Conservation (phyloP, 2,113 vertebrate genomes). For the Myotis brandtii region DNA sequence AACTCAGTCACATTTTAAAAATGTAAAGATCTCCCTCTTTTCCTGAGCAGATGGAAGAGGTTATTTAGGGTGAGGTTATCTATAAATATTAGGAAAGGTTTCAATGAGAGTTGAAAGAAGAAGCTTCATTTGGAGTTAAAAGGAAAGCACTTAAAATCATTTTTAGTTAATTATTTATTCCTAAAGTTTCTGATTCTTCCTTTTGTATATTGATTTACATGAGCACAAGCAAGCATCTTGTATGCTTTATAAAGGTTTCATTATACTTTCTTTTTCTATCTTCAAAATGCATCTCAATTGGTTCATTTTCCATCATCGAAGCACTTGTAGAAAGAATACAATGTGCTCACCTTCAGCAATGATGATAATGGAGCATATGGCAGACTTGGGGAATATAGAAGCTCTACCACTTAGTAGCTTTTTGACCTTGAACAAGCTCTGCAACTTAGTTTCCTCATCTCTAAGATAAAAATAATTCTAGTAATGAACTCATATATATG, state of each 20-base stretch:
- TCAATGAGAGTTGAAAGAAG: conserved; percentile 55
- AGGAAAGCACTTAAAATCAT: conserved; percentile 67
- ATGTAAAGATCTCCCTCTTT: neutral
- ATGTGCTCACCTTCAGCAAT: neutral
- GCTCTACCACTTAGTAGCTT: neutral
- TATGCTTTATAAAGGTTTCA: conserved; percentile 61
- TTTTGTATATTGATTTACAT: conserved; percentile 65
- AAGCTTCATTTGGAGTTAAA: conserved; percentile 41
- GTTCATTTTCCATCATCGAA: conserved; percentile 59
- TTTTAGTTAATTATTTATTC: conserved; percentile 80
- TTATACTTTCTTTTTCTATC: conserved; percentile 41
- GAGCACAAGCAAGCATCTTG: conserved; percentile 43
- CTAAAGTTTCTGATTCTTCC: conserved; percentile 55
- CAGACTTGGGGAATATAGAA: conserved; percentile 25
- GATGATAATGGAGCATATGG: neutral
- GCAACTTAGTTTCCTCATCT: neutral
- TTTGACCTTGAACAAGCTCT: conserved; percentile 38
- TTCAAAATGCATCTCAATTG: conserved; percentile 38
- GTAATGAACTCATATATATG: neutral
- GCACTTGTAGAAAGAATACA: conserved; percentile 35
- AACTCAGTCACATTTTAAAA: conserved; percentile 21
- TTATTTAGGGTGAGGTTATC: conserved; percentile 63
- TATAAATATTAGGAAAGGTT: conserved; percentile 60
- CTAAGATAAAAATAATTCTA: neutral
- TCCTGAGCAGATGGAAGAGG: neutral